A percentile compares a stretch with the other conserved stretches of the same genome.
phyloP scores from a whole-genome alignment of 2,888 invertebrate genomes.

The Parnassius smintheus region DNA sequence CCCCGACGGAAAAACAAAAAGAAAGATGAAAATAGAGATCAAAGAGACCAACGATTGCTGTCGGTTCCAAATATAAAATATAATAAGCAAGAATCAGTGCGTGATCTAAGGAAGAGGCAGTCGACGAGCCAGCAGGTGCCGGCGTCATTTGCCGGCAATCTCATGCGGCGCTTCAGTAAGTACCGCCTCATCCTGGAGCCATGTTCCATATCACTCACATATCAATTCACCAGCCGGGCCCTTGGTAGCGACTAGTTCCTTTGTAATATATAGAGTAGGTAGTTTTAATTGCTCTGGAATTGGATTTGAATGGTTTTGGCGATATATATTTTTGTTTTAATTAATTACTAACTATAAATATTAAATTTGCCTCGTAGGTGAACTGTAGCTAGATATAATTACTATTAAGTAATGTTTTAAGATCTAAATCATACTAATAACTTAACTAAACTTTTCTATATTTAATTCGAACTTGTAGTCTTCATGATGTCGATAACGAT shows the following conservation, averaged over 20 bases:
- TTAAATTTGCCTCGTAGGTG: constrained; percentile 60
- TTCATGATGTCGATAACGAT: constrained; percentile 19
- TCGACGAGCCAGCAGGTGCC: constrained; percentile 64
- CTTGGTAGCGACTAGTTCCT: constrained; percentile 41
- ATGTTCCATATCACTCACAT: constrained; percentile 35
- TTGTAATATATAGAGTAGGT: constrained; percentile 62
- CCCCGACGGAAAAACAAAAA: constrained; percentile 73
- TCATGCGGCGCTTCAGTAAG: constrained; percentile 95
- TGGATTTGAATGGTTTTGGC: constrained; percentile 72
- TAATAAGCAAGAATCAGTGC: constrained; percentile 72
- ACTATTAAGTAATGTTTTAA: constrained; percentile 35
- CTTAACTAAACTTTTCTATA: constrained; percentile 17
- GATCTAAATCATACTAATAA: constrained; percentile 38
- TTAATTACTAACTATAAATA: constrained; percentile 57
- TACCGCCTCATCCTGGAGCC: constrained; percentile 70
- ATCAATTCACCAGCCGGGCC: constrained; percentile 41
- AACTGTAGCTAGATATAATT: constrained; percentile 63
- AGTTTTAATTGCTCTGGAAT: constrained; percentile 38
- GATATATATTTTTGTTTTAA: constrained; percentile 43
- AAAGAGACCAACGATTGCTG: constrained; percentile 85
- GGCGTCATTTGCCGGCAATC: constrained; percentile 85
- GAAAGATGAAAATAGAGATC: constrained; percentile 56
- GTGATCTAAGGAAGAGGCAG: constrained; percentile 80
- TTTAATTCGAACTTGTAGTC: constrained; percentile 17
- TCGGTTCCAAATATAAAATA: constrained; percentile 90